A percentile compares a stretch with the other conserved stretches of the same genome.
Conservation (phyloP, 1,140 invertebrate species). For the Liolophura sinensis region DNA sequence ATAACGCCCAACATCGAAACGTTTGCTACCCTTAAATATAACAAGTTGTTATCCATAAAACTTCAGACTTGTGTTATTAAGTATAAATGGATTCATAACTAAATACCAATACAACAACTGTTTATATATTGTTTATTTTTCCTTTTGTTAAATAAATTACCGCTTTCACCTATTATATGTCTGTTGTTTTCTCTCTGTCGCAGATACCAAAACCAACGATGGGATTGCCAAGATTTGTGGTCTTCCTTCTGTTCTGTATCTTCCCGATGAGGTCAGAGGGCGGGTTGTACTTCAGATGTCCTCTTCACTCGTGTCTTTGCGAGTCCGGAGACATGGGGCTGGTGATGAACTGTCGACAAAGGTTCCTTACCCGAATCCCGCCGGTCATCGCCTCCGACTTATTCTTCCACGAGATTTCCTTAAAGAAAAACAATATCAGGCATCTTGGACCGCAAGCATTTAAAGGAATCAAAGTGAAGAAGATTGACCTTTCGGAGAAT, state of each 20-base stretch:
- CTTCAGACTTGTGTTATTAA: no score
- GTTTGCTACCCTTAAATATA: no score
- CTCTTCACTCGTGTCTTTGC: conserved; percentile 24
- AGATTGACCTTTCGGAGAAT: conserved; percentile 72
- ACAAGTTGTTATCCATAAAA: no score
- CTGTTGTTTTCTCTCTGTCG: no score
- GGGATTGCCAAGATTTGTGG: neutral
- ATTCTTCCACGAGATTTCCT: conserved; percentile 19
- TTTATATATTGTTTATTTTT: no score
- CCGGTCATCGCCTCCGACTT: conserved; percentile 26
- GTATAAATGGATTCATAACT: no score
- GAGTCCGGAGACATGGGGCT: conserved; percentile 18
- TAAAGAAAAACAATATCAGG: conserved; percentile 27
- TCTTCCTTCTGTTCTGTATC: neutral
- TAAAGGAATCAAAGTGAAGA: conserved; percentile 17
- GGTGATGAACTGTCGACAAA: conserved; percentile 25
- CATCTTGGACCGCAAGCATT: conserved; percentile 17
- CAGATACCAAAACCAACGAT: no score
- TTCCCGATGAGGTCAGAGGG: neutral
- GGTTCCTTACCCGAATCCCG: conserved; percentile 24
- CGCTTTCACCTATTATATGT: no score
- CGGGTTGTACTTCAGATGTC: conserved; percentile 24
- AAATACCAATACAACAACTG: no score
- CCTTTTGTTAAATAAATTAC: no score
- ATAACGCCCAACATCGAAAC: no score